Conservation (phyloP, 2,113 vertebrate species). For the Megaceryle torquata region DNA sequence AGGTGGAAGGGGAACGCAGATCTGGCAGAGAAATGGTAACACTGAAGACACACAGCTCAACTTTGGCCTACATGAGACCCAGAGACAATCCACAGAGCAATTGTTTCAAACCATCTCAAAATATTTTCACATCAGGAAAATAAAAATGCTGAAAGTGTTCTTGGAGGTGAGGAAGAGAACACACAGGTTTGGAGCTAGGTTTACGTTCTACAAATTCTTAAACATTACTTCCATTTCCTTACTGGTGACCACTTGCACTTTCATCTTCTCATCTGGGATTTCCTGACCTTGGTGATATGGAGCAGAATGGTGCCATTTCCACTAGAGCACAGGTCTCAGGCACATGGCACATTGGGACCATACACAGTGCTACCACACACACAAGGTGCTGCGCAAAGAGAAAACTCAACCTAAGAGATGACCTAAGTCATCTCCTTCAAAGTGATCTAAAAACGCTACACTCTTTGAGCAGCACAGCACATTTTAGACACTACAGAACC, state of each 20-base stretch:
- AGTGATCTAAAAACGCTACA: background rate
- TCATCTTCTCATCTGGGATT: background rate
- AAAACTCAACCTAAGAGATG: background rate
- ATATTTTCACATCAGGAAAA: background rate
- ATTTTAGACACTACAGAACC: conserved; percentile 15
- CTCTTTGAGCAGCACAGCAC: background rate
- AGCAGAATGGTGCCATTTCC: background rate
- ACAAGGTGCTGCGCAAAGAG: background rate
- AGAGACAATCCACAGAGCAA: background rate
- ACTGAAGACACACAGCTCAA: background rate
- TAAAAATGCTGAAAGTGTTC: fast-evolving
- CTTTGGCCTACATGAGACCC: background rate
- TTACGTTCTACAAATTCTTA: background rate
- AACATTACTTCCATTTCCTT: background rate
- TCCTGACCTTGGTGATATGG: background rate
- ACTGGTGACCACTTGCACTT: fast-evolving
- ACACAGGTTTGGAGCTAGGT: background rate
- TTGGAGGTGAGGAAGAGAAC: background rate
- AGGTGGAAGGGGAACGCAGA: background rate
- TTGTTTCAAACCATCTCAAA: background rate
- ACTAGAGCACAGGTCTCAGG: background rate
- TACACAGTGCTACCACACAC: background rate
- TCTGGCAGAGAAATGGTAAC: background rate
- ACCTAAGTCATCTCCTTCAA: background rate
- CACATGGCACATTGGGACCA: fast-evolving